These are phyloP conservation scores for Siniperca obscura DNA, from an alignment of 2,797 vertebrate species.

Conservation along the genomic window DNA sequence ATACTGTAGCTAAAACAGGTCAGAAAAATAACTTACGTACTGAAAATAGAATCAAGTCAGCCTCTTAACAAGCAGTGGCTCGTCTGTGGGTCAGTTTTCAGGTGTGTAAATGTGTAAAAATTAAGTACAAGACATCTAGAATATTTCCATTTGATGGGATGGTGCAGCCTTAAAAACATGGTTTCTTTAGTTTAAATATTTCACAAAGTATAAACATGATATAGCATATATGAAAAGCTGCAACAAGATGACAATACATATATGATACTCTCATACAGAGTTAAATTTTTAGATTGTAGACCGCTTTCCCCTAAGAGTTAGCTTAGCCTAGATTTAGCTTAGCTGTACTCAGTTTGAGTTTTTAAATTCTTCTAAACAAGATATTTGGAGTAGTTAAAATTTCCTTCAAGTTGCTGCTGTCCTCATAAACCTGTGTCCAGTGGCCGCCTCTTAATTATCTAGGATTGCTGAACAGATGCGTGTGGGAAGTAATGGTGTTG, in stretches of 20 bases:
- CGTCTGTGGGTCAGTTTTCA: background rate
- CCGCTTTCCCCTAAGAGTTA: background rate
- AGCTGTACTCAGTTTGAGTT: background rate
- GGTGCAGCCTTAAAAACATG: background rate
- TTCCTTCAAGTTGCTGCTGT: background rate
- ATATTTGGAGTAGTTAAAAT: background rate
- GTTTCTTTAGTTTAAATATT: background rate
- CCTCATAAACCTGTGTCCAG: background rate
- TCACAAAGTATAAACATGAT: background rate
- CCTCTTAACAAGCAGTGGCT: background rate
- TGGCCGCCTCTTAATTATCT: background rate
- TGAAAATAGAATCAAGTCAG: background rate
- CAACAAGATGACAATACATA: background rate
- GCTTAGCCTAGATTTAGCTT: background rate
- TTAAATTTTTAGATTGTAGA: background rate
- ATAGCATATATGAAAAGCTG: background rate
- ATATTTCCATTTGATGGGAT: background rate
- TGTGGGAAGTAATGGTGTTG: conserved; percentile 7
- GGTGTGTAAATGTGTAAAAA: background rate
- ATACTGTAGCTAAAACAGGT: background rate
- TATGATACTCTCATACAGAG: background rate
- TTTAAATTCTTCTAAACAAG: background rate
- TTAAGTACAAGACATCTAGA: background rate
- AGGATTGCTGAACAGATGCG: conserved; percentile 13
- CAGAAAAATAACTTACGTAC: too few relatives aligned